A percentile compares a stretch with the other conserved stretches of the same genome.
phyloP scores from a whole-genome alignment of 2,797 vertebrate genomes.

The Phrynocephalus forsythii region DNA sequence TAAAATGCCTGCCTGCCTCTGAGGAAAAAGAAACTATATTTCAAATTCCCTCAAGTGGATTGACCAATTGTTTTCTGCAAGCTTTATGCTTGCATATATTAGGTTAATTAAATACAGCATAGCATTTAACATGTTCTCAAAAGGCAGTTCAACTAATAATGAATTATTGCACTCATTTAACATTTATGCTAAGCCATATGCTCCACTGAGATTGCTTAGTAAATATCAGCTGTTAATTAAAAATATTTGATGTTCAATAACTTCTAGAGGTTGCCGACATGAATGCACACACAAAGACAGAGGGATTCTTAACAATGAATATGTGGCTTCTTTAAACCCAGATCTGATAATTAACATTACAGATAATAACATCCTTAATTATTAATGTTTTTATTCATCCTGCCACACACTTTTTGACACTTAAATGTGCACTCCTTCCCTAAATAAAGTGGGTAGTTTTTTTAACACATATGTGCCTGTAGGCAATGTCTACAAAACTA shows the following conservation, averaged over 20 bases:
- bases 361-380: background rate
- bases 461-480: background rate
- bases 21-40: slow-evolving; percentile 1
- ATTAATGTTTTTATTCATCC: background rate
- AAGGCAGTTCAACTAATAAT: slow-evolving; percentile 40
- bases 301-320: slow-evolving; percentile 1
- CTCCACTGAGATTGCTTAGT: slow-evolving; percentile 27
- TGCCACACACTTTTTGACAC: background rate
- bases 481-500: slow-evolving; percentile 5
- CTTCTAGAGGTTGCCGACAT: slow-evolving; percentile 13
- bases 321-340: background rate
- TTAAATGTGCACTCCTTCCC: background rate
- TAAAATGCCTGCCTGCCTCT: slow-evolving; percentile 6
- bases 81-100: slow-evolving; percentile 16
- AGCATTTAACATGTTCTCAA: slow-evolving; percentile 33
- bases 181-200: slow-evolving; percentile 37
- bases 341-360: background rate
- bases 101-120: slow-evolving; percentile 40
- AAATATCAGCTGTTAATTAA: slow-evolving; percentile 44
- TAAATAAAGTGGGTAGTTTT: background rate
- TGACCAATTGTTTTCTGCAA: background rate
- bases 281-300: background rate
- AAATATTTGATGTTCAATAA: slow-evolving; percentile 37
- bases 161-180: slow-evolving; percentile 44
- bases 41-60: slow-evolving; percentile 5